These are phyloP conservation scores for Mastigias papua DNA, from an alignment of 30 jellyfish, hydroid and myxozoan genomes.

Conservation along the genomic window DNA sequence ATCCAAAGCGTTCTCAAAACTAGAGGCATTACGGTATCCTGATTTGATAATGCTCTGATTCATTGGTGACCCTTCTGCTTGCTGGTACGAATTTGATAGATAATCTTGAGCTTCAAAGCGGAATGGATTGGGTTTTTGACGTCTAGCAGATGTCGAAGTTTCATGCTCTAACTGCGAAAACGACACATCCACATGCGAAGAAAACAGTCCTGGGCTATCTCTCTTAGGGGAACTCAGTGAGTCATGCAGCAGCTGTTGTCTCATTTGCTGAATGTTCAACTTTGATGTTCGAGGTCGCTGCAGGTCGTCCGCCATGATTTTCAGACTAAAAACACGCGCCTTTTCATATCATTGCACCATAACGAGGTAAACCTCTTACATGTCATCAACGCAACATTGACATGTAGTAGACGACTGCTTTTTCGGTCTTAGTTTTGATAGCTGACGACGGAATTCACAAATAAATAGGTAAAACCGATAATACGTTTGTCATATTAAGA, in stretches of 20 bases:
- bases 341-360: not conserved
- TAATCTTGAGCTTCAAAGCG: not conserved
- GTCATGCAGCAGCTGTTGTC: constrained; percentile 43
- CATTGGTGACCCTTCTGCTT: not conserved
- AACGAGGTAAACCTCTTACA: not conserved
- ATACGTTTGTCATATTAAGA: not conserved
- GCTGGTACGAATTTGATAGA: not conserved
- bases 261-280: constrained; percentile 36
- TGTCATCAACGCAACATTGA: too few species aligned
- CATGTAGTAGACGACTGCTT: not conserved
- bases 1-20: not conserved
- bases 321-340: not conserved
- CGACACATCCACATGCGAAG: not conserved
- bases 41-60: not conserved
- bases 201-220: constrained; percentile 13
- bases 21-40: not conserved
- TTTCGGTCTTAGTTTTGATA: not conserved
- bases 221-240: constrained; percentile 19
- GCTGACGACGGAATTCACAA: not conserved
- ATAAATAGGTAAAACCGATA: not conserved
- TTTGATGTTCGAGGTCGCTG: constrained; percentile 5
- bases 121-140: not conserved
- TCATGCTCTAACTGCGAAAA: not conserved
- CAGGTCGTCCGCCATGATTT: not conserved
- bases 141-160: not conserved